A percentile compares a stretch with the other conserved stretches of the same genome.
These are phyloP conservation scores for Drosophila pseudoananassae DNA, from an alignment of 1,140 invertebrate species.

Conservation along the genomic window DNA sequence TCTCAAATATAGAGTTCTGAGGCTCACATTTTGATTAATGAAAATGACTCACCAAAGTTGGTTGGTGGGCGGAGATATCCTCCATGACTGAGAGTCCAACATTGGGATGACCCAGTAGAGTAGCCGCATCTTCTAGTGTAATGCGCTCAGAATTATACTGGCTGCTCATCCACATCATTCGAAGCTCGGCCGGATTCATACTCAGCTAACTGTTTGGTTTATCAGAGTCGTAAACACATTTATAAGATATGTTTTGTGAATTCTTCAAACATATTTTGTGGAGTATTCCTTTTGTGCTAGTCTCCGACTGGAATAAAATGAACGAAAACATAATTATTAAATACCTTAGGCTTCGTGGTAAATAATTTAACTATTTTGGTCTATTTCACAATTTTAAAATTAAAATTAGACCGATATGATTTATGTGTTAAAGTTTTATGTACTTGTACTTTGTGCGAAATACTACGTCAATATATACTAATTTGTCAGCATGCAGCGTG, in stretches of 20 bases:
- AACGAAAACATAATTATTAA: neutral
- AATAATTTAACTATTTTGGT: too few species aligned
- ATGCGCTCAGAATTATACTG: slow-evolving; percentile 82
- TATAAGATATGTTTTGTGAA: slow-evolving; percentile 3
- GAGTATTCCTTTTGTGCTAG: neutral
- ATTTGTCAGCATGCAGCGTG: too few species aligned
- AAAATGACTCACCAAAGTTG: slow-evolving; percentile 70
- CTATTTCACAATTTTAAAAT: too few species aligned
- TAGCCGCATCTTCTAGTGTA: slow-evolving; percentile 74
- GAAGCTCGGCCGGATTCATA: slow-evolving; percentile 86
- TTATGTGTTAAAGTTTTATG: too few species aligned
- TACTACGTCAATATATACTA: too few species aligned
- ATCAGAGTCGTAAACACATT: slow-evolving; percentile 26
- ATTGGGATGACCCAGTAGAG: slow-evolving; percentile 65
- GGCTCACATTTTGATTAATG: neutral
- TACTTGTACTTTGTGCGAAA: too few species aligned
- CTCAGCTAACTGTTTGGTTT: neutral
- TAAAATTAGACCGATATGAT: too few species aligned
- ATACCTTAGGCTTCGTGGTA: too few species aligned
- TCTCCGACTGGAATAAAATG: neutral
- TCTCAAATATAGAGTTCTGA: slow-evolving; percentile 26
- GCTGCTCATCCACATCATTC: slow-evolving; percentile 91
- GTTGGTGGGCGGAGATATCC: slow-evolving; percentile 66
- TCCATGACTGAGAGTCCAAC: slow-evolving; percentile 83
- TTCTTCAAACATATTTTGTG: neutral